phyloP scores from a whole-genome alignment of 2,888 invertebrate genomes.

The Hypolimnas misippus region DNA sequence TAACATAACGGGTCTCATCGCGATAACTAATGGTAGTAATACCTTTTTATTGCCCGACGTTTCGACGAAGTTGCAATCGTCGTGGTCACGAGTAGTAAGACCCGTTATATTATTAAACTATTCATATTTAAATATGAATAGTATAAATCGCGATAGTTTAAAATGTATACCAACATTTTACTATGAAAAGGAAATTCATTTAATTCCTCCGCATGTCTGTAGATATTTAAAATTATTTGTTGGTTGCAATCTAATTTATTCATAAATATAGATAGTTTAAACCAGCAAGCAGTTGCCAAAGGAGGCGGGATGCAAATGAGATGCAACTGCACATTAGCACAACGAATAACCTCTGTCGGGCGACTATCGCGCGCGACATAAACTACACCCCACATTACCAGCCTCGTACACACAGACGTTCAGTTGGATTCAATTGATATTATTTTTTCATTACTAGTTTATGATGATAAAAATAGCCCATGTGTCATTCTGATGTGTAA shows the following conservation, averaged over 20 bases:
- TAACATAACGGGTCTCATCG: no score
- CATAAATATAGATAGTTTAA: conserved; percentile 32
- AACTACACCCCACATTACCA: conserved; percentile 79
- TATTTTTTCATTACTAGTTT: not conserved
- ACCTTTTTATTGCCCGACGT: no score
- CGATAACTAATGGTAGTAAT: no score
- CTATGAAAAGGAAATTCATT: no score
- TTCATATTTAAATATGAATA: no score
- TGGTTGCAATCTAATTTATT: not conserved
- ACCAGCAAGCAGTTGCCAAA: conserved; percentile 40
- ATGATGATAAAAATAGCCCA: not conserved
- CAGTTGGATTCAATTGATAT: not conserved
- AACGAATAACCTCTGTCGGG: conserved; percentile 80
- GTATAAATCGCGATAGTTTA: no score
- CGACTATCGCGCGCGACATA: conserved; percentile 79
- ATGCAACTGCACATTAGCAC: conserved; percentile 77
- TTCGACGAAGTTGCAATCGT: no score
- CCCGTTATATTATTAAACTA: no score
- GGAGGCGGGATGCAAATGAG: conserved; percentile 71
- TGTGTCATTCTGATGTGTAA: no score
- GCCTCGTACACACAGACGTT: conserved; percentile 52
- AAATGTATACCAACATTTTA: no score
- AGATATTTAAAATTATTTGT: not conserved
- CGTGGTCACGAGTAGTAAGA: no score
- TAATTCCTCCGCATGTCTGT: no score